These are phyloP conservation scores for Liodrosophila aerea DNA, from an alignment of 2,888 invertebrate species.

Conservation along the genomic window DNA sequence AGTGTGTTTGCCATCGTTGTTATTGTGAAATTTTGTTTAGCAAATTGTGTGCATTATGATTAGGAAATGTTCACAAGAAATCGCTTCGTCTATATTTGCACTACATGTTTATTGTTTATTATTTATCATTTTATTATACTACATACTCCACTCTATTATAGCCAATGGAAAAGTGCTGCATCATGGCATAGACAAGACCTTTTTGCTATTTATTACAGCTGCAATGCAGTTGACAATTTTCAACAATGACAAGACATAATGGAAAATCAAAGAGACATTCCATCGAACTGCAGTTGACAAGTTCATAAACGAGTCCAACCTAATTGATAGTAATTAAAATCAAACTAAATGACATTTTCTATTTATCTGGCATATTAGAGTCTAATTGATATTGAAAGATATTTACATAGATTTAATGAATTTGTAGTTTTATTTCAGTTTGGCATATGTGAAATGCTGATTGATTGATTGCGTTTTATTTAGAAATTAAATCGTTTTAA, in stretches of 20 bases:
- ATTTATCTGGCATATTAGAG: background rate
- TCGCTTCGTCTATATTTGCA: slow-evolving; percentile 22
- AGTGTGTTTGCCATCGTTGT: slow-evolving; percentile 8
- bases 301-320: background rate
- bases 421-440: too few relatives aligned
- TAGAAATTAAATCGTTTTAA: too few relatives aligned
- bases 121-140: slow-evolving; percentile 25
- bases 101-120: slow-evolving; percentile 19
- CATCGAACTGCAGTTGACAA: slow-evolving; percentile 6
- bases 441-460: too few relatives aligned
- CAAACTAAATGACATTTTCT: slow-evolving; percentile 1
- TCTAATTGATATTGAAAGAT: too few relatives aligned
- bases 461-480: too few relatives aligned
- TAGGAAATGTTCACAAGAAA: slow-evolving; percentile 40
- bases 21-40: slow-evolving; percentile 32
- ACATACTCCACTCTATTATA: too few relatives aligned
- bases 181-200: too few relatives aligned
- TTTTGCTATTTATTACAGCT: too few relatives aligned
- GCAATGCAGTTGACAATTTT: slow-evolving; percentile 3
- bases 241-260: too few relatives aligned
- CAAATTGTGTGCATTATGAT: slow-evolving; percentile 52
- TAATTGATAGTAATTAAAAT: too few relatives aligned
- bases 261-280: too few relatives aligned
- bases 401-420: too few relatives aligned
- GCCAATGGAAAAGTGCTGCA: slow-evolving; percentile 7